Percentiles rank a stretch among this genome's conserved stretches.
These are phyloP conservation scores for Nephila pilipes DNA, from an alignment of 1,140 invertebrate species.

Conservation along the genomic window DNA sequence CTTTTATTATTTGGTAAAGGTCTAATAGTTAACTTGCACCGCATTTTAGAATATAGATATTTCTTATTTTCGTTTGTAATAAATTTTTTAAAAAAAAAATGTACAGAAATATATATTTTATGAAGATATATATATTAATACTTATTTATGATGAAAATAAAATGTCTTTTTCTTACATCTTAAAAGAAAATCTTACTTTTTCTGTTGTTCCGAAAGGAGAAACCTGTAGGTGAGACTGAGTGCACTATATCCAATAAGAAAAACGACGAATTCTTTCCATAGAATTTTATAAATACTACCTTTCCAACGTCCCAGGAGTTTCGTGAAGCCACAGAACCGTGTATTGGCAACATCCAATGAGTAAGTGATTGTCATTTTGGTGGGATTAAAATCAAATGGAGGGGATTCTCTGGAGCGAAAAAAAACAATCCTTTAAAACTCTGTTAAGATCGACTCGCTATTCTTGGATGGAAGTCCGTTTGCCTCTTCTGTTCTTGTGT, in stretches of 20 bases:
- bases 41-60: too few relatives aligned
- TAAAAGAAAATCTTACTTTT: constrained; percentile 73
- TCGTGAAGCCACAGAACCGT: constrained; percentile 79
- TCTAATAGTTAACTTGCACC: too few relatives aligned
- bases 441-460: neutral
- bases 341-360: constrained; percentile 80
- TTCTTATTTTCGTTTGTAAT: too few relatives aligned
- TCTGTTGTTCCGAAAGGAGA: constrained; percentile 76
- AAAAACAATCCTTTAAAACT: neutral
- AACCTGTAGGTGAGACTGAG: constrained; percentile 78
- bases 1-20: too few relatives aligned
- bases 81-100: too few relatives aligned
- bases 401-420: neutral
- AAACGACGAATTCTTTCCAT: constrained; percentile 79
- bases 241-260: constrained; percentile 77
- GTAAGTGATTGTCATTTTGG: constrained; percentile 80
- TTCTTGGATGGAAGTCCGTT: neutral
- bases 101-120: too few relatives aligned
- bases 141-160: neutral
- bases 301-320: constrained; percentile 79
- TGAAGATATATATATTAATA: neutral
- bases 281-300: constrained; percentile 80
- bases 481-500: neutral
- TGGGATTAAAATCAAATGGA: neutral
- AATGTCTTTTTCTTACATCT: neutral